Evolutionary conservation across 1,140 invertebrate species (phyloP), one percentile per base, ranked within the genome.

Genomic region (Lepidurus packardi): DNA sequence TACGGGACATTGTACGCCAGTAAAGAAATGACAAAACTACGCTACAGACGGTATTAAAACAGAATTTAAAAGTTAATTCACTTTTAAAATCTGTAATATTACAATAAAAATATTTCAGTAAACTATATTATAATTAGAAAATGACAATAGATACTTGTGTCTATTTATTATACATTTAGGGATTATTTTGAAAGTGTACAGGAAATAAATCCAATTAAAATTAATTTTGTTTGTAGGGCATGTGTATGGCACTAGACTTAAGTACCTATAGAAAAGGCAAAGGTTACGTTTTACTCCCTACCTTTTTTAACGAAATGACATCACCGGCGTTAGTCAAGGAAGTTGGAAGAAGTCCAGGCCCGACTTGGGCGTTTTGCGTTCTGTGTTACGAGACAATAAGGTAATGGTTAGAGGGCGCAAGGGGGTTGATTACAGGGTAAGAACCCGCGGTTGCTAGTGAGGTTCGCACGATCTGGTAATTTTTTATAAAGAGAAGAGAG

Each of bases 371-470:
- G 53, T n/a, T 7, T 65, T 65, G n/a, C 21, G 53, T 65, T 65
- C 53, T 21, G 16, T n/a, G 34, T 34, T 34, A 34, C 34, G 53
- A 13, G 53, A 65, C 16, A 16, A 65, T 65, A 65, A 65, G 6
- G n/a, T 21, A 65, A 65, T 65, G 53, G 47, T 65, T 65, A 65
- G 21, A 65, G 53, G 53, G 53, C 53, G 53, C 53, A 65, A 65
- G 16, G 21, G 53, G 53, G 8, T 65, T 65, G 53, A 65, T 65
- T 65, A 65, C 21, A 65, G 53, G 53, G 53, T 65, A 65, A 34
- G 53, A 65, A 65, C 16, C 53, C 53, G 53, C 53, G 16, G 53
- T 65, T 65, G 16, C 13, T 65, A 65, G 53, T 65, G 16, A 65
- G 53, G 53, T 65, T 65, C 53, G n/a, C 53, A 65, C 53, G 53